These are phyloP conservation scores for Pipa parva DNA, from an alignment of 2,113 vertebrate genomes.

Conservation along the genomic window DNA sequence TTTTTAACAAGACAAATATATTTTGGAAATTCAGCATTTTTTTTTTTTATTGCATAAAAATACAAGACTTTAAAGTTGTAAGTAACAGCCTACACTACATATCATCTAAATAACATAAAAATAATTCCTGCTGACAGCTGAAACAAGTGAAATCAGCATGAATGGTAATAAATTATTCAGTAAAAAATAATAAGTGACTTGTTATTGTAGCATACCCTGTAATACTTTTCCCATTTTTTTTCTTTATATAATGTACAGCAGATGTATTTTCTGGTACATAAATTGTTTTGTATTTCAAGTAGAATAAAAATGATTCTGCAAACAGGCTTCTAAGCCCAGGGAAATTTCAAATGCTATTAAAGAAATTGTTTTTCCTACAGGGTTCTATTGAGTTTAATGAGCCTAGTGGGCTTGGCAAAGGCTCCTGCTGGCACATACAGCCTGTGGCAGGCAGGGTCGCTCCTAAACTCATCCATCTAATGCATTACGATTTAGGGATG, in stretches of 20 bases:
- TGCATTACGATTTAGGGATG: slow-evolving; percentile 46
- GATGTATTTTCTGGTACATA: slow-evolving; percentile 41
- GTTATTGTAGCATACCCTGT: slow-evolving; percentile 23
- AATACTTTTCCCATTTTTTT: slow-evolving; percentile 32
- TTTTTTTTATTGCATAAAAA: background rate
- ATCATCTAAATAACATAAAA: slow-evolving; percentile 12
- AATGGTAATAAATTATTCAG: slow-evolving; percentile 37
- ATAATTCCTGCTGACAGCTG: slow-evolving; percentile 25
- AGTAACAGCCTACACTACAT: slow-evolving; percentile 17
- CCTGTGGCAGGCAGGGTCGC: slow-evolving; percentile 41
- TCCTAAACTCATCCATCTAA: slow-evolving; percentile 51
- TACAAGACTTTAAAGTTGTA: background rate
- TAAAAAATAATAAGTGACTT: slow-evolving; percentile 39
- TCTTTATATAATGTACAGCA: slow-evolving; percentile 35
- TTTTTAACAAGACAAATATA: background rate
- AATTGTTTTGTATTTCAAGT: slow-evolving; percentile 41
- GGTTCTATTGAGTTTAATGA: slow-evolving; percentile 55
- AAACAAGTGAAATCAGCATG: slow-evolving; percentile 39
- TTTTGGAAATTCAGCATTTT: background rate
- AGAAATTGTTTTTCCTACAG: slow-evolving; percentile 48
- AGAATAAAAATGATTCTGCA: slow-evolving; percentile 42
- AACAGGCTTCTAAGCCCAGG: slow-evolving; percentile 47
- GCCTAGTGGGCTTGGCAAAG: slow-evolving; percentile 50
- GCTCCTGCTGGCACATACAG: slow-evolving; percentile 46
- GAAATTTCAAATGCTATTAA: slow-evolving; percentile 51